Conservation (phyloP, 2,113 vertebrate species). For the Calypte anna region DNA sequence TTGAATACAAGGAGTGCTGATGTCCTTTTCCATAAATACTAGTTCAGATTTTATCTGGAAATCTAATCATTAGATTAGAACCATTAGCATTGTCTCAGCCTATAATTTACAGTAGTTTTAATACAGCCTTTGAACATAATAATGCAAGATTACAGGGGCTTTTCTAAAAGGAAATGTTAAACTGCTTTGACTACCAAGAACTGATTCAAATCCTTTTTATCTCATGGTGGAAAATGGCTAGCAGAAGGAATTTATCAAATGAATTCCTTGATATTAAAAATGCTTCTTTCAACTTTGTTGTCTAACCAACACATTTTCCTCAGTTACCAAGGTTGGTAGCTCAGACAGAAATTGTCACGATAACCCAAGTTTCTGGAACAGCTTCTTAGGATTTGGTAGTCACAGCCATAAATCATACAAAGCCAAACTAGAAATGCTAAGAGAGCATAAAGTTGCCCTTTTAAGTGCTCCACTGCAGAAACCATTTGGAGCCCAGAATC, state of each 20-base stretch:
- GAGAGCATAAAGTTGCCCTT: neutral
- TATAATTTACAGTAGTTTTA: neutral
- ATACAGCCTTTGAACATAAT: neutral
- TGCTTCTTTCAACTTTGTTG: neutral
- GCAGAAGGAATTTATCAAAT: neutral
- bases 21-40: neutral
- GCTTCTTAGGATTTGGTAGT: neutral
- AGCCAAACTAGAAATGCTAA: neutral
- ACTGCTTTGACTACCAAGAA: neutral
- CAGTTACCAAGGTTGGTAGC: neutral
- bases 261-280: neutral
- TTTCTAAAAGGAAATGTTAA: neutral
- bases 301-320: neutral
- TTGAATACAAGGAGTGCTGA: too few species aligned
- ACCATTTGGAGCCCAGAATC: neutral
- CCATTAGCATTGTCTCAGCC: neutral
- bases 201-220: neutral
- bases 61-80: neutral
- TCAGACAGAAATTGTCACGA: neutral
- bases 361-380: neutral
- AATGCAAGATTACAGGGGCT: neutral
- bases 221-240: neutral
- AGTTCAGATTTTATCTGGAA: neutral
- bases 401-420: neutral
- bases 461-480: neutral